These are phyloP conservation scores for Rhinogobio ventralis DNA, from an alignment of 2,797 vertebrate genomes.

Conservation along the genomic window DNA sequence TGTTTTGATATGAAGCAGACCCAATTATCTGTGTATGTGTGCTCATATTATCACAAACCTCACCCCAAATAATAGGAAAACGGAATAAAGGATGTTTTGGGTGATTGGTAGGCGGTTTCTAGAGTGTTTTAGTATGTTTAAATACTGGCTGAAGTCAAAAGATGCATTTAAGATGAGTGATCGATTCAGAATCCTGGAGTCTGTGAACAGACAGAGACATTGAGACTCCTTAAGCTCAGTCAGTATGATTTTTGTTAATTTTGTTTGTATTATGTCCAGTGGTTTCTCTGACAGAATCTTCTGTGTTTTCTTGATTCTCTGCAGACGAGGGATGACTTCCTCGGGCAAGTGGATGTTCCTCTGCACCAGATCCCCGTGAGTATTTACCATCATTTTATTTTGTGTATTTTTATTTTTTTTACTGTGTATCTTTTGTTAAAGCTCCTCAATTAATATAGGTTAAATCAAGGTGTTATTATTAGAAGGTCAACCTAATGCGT, in stretches of 20 bases:
- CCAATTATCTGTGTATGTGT: not conserved
- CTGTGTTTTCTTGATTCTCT: constrained; percentile 35
- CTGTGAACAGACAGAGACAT: not conserved
- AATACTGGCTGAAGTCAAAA: not conserved
- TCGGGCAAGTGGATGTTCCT: constrained; percentile 96
- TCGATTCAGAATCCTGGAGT: no score
- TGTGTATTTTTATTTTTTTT: not conserved
- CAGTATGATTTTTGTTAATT: not conserved
- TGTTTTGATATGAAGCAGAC: not conserved
- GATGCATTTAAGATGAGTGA: not conserved
- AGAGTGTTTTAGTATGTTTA: not conserved
- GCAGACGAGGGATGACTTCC: constrained; percentile 98
- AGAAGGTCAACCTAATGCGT: not conserved
- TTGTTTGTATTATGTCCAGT: not conserved
- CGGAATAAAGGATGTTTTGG: not conserved
- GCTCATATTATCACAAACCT: not conserved
- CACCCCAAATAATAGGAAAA: not conserved
- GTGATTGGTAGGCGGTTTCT: not conserved
- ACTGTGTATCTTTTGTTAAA: not conserved
- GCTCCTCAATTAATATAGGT: not conserved
- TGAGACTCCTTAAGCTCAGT: not conserved
- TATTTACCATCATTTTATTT: constrained; percentile 22
- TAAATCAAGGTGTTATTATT: constrained; percentile 1
- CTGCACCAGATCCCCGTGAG: constrained; percentile 92
- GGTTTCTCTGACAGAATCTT: not conserved